phyloP scores from a whole-genome alignment of 2,113 vertebrate genomes.

The Uropsilus gracilis region DNA sequence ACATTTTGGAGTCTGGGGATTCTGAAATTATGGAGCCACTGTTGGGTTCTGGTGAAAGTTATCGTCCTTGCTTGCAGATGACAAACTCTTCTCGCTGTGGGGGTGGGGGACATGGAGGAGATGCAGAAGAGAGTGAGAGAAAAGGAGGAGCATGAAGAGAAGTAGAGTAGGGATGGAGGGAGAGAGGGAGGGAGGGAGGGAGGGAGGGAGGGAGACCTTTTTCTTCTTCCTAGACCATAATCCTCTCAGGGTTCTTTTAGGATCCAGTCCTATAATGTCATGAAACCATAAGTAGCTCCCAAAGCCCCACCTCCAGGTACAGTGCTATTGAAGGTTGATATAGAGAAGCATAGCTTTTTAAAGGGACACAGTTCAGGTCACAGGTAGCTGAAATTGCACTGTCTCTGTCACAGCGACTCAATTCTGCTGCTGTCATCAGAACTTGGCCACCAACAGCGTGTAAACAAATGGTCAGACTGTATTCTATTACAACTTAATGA shows the following conservation, averaged over 20 bases:
- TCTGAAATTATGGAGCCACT: neutral
- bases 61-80: neutral
- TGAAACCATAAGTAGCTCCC: neutral
- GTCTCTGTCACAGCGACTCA: neutral
- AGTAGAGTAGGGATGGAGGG: neutral
- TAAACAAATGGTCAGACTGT: accelerated
- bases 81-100: neutral
- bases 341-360: neutral
- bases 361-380: neutral
- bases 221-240: neutral
- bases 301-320: neutral
- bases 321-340: neutral
- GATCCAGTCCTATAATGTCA: neutral
- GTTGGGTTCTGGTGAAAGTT: neutral
- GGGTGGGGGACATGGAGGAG: neutral
- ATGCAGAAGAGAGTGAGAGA: too few species aligned
- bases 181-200: too few species aligned
- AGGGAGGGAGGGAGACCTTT: neutral
- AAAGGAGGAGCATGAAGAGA: neutral
- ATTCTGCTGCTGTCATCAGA: accelerated
- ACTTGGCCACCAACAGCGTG: accelerated
- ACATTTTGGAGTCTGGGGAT: neutral
- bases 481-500: accelerated
- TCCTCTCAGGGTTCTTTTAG: neutral
- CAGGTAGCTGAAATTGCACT: too few species aligned